Evolutionary conservation across 2,797 vertebrate species (phyloP).

Genomic region (Prionace glauca): DNA sequence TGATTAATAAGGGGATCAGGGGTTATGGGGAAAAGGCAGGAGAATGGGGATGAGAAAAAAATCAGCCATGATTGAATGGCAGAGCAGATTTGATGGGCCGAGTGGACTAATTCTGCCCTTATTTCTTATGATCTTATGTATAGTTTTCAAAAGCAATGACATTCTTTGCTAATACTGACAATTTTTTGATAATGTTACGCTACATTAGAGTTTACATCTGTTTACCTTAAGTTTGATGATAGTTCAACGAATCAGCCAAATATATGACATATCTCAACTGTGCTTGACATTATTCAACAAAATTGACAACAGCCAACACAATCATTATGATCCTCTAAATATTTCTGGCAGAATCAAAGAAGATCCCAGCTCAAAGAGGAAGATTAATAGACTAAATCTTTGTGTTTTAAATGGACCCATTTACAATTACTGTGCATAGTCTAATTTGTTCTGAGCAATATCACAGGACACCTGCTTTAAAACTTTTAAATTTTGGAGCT

Average conservation of each 20-base stretch:
- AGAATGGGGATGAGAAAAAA: too few relatives aligned
- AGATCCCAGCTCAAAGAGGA: not conserved
- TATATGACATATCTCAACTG: not conserved
- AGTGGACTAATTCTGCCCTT: too few relatives aligned
- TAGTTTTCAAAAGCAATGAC: not conserved
- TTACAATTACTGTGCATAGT: not conserved
- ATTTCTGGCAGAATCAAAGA: not conserved
- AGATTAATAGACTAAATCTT: not conserved
- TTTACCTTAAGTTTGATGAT: not conserved
- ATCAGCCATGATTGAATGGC: too few relatives aligned
- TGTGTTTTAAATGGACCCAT: not conserved
- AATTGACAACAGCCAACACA: not conserved
- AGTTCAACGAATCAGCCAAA: not conserved
- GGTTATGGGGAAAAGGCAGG: too few relatives aligned
- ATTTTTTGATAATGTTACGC: not conserved
- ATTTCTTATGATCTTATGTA: too few relatives aligned
- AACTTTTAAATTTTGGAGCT: not conserved
- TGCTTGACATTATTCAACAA: not conserved
- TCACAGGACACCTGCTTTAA: too few relatives aligned
- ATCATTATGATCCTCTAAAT: not conserved
- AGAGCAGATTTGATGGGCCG: too few relatives aligned
- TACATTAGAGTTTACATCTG: not conserved
- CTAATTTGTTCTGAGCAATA: not conserved
- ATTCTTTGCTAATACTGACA: not conserved
- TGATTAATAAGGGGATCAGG: not conserved